Evolutionary conservation across 1,140 invertebrate species (phyloP).

Genomic region (Brachionus sp.): DNA sequence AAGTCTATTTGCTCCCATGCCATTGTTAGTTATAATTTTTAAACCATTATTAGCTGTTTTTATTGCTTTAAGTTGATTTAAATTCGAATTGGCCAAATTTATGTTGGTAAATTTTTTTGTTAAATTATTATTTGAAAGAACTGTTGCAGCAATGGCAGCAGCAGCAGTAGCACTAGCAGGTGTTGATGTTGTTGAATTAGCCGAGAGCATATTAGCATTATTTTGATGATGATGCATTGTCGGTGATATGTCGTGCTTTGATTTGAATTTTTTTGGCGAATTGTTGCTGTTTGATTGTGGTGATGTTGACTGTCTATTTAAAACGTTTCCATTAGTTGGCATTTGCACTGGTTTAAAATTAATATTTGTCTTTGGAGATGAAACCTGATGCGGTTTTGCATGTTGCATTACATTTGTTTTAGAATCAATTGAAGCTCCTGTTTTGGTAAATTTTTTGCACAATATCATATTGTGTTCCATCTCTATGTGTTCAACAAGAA

Average conservation of each 20-base stretch:
- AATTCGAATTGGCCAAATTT: constrained; percentile 26
- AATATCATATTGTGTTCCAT: constrained; percentile 26
- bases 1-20: neutral
- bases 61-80: neutral
- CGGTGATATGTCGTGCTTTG: constrained; percentile 4
- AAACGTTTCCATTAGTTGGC: neutral
- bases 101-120: constrained; percentile 22
- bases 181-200: neutral
- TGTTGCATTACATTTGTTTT: neutral
- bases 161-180: no score
- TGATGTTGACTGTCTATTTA: neutral
- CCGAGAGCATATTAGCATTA: neutral
- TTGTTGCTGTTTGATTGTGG: neutral
- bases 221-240: neutral
- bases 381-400: constrained; percentile 1
- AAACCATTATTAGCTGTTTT: neutral
- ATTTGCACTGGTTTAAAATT: constrained; percentile 15
- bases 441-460: constrained; percentile 35
- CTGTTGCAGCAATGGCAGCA: neutral
- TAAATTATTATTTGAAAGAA: neutral
- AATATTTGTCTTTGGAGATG: neutral
- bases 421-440: neutral
- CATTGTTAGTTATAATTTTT: constrained; percentile 13
- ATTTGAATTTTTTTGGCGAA: neutral
- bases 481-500: constrained; percentile 27